Evolutionary conservation across 30 jellyfish, hydroid and myxozoan species (phyloP).

Genomic region (Nemopilema nomurai): DNA sequence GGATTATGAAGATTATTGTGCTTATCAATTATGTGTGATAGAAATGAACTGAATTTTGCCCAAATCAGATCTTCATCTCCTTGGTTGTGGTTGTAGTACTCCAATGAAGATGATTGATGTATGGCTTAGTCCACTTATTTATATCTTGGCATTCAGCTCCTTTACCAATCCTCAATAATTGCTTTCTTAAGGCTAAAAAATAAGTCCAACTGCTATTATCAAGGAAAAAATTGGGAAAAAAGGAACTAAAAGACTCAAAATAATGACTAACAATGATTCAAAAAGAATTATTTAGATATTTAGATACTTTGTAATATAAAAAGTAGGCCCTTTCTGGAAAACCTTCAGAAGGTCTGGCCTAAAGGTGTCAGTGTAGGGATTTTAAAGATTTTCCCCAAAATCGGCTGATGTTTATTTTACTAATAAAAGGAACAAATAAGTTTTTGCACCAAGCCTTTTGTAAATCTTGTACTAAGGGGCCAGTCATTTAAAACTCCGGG

Average conservation of each 20-base stretch:
- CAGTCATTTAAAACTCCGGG: no score
- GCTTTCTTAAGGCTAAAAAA: constrained; percentile 3
- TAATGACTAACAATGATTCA: background rate
- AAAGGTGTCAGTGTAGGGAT: background rate
- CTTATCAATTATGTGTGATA: constrained; percentile 5
- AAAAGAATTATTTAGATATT: background rate
- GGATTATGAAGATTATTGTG: constrained; percentile 1
- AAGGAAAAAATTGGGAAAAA: background rate
- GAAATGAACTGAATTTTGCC: constrained; percentile 22
- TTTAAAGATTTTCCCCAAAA: background rate
- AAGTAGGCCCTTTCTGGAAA: background rate
- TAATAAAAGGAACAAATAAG: background rate
- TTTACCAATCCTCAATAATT: background rate
- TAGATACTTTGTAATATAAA: background rate
- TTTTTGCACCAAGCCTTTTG: background rate
- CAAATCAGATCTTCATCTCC: constrained; percentile 18
- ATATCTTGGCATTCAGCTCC: background rate
- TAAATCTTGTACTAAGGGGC: background rate
- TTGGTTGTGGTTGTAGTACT: constrained; percentile 20
- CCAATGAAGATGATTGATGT: constrained; percentile 30
- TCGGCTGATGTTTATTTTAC: background rate
- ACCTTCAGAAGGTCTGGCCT: background rate
- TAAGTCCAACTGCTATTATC: background rate
- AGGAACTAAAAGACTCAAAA: background rate
- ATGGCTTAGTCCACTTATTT: constrained; percentile 14